Percentiles rank a stretch among this genome's conserved stretches.
phyloP scores from a whole-genome alignment of 2,888 invertebrate genomes.

The Epiblema foenella region DNA sequence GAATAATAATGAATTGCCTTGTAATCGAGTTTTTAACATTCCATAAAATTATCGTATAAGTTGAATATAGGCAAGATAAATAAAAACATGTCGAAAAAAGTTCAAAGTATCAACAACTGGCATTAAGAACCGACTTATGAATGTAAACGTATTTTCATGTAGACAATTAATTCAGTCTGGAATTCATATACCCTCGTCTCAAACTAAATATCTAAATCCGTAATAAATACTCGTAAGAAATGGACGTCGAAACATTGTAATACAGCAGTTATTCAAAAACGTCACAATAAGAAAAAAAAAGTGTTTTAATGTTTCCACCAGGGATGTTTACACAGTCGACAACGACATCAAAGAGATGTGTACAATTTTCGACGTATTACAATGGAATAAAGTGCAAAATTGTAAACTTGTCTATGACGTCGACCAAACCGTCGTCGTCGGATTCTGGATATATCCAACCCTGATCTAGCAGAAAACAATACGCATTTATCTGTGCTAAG shows the following conservation, averaged over 20 bases:
- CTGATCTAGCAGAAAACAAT: no score
- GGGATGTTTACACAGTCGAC: not conserved
- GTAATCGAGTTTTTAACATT: constrained; percentile 1
- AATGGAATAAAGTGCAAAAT: not conserved
- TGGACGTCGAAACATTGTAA: constrained; percentile 60
- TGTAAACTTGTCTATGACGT: no score
- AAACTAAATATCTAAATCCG: constrained; percentile 38
- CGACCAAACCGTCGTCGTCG: no score
- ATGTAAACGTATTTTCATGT: constrained; percentile 6
- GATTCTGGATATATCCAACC: no score
- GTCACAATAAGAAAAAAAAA: not conserved
- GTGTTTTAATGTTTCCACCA: not conserved
- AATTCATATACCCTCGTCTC: constrained; percentile 23
- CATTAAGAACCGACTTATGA: constrained; percentile 12
- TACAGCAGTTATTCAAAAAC: constrained; percentile 16
- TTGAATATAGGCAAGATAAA: constrained; percentile 21
- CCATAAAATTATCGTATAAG: not conserved
- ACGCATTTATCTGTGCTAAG: no score
- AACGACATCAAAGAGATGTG: not conserved
- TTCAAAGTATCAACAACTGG: constrained; percentile 9
- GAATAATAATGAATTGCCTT: not conserved
- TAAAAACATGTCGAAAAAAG: not conserved
- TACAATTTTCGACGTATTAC: not conserved
- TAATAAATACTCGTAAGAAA: constrained; percentile 58
- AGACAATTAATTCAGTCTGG: constrained; percentile 39